Percentiles rank a stretch among this genome's conserved stretches.
phyloP scores from a whole-genome alignment of 2,797 vertebrate species.

The Cirrhinus mrigala region DNA sequence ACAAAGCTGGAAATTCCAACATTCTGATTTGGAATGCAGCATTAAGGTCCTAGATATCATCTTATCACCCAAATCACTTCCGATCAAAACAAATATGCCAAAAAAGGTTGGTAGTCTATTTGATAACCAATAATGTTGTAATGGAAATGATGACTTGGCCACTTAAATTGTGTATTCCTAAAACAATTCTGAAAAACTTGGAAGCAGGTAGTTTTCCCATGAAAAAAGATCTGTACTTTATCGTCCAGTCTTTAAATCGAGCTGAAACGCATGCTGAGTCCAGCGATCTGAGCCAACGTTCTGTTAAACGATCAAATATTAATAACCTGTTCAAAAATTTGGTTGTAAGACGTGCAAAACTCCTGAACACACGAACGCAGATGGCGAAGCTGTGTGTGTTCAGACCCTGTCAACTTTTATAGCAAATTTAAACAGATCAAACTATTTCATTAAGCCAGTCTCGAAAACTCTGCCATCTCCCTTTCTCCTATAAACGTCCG shows the following conservation, averaged over 20 bases:
- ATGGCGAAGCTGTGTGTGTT: not conserved
- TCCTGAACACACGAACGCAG: constrained; percentile 1
- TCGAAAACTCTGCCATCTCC: constrained; percentile 5
- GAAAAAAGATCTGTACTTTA: constrained; percentile 1
- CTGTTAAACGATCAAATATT: constrained; percentile 41
- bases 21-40: not conserved
- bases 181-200: not conserved
- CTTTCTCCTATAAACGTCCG: not conserved
- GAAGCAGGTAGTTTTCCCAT: constrained; percentile 13
- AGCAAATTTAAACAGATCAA: constrained; percentile 20
- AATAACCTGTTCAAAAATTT: constrained; percentile 40
- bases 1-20: not conserved
- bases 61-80: not conserved
- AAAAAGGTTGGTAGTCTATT: not conserved
- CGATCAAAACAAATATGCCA: not conserved
- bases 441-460: not conserved
- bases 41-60: not conserved
- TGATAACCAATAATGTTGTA: not conserved
- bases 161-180: not conserved
- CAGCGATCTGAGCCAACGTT: constrained; percentile 24
- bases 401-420: not conserved
- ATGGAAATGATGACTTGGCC: not conserved
- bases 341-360: constrained; percentile 48
- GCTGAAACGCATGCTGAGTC: constrained; percentile 11
- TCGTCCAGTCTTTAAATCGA: constrained; percentile 17